Base-by-base conservation (phyloP, 2,888 invertebrate genomes). In the Azorinus chamasolen region DNA sequence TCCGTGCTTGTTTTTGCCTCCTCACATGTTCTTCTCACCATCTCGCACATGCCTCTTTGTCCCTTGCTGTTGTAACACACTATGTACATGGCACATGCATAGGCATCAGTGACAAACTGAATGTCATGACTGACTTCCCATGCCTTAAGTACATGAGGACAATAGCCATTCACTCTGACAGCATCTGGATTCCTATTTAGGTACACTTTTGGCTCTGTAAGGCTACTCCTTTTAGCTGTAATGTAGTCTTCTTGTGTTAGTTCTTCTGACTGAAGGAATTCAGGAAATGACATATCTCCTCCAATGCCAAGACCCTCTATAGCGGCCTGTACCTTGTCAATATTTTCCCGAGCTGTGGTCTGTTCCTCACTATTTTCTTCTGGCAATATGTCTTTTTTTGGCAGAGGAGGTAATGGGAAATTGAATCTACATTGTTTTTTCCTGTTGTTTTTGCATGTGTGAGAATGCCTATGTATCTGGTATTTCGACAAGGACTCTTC, bases 71-170 rank as follows among this genome's bases (percentile, higher is more conserved):
- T 66, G 55, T 51, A 51, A 4, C 8, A 51, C 2, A 51, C 51
- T 14, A 51, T 51, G 5, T 51, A 51, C 14, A 22, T 46, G 22
- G 48, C 45, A 51, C 57, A 57, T 32, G 68, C 68, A 69, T 63
- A 78, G 41, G 69, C 55, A 48, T 75, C 75, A 18, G 62, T 45
- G 39, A 75, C 58, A 57, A 65, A 66, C 43, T 79, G 70, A 24
- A 81, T 74, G 45, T 77, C 73, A 45, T 72, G 51, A 57, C 77
- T 80, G 16, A 77, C 80, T 46, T 70, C 41, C 69, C 73, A 77
- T 20, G 41, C 54, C 18, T 50, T 55, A 20, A 69, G 61, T 10
- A 81, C 39, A 32, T 20, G 18, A 32, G 25, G 32, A 46, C 57
- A 78, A 20, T 74, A 78, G 5, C 54, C 14, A 63, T 78, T 78